Conservation (phyloP, 1,140 invertebrate species). For the Hermetia illucens region DNA sequence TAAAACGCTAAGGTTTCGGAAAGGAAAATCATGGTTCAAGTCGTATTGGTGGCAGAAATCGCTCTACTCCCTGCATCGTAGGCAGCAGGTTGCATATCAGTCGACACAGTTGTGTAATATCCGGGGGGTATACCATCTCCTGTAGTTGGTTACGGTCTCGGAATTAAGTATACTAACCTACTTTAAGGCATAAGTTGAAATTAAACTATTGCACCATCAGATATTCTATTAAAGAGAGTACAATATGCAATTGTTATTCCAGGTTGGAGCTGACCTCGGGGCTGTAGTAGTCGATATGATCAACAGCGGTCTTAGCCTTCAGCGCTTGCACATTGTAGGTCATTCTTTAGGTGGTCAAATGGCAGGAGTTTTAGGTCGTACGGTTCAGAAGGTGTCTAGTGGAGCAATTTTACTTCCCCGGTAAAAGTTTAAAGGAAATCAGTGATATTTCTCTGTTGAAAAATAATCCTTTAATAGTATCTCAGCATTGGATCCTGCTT, state of each 20-base stretch:
- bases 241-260: background rate
- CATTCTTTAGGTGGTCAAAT: slow-evolving; percentile 57
- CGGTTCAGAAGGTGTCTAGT: slow-evolving; percentile 10
- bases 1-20: no score
- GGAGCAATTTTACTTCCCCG: background rate
- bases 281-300: slow-evolving; percentile 12
- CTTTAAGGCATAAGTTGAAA: no score
- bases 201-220: no score
- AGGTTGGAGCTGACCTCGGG: slow-evolving; percentile 9
- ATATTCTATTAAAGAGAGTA: no score
- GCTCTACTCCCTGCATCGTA: no score
- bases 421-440: background rate
- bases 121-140: no score
- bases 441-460: slow-evolving; percentile 1
- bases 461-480: slow-evolving; percentile 16
- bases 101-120: no score
- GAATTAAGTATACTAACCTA: no score
- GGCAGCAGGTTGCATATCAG: no score
- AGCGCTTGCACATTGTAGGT: slow-evolving; percentile 44
- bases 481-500: slow-evolving; percentile 39
- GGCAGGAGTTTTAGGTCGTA: slow-evolving; percentile 40
- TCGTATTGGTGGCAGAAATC: no score
- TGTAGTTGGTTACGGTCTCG: no score
- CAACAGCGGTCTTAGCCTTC: slow-evolving; percentile 13
- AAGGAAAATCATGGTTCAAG: no score